Evolutionary conservation across 2,888 invertebrate genomes (phyloP), one percentile per base, ranked within the genome.

Genomic region (Coelinius sp.): DNA sequence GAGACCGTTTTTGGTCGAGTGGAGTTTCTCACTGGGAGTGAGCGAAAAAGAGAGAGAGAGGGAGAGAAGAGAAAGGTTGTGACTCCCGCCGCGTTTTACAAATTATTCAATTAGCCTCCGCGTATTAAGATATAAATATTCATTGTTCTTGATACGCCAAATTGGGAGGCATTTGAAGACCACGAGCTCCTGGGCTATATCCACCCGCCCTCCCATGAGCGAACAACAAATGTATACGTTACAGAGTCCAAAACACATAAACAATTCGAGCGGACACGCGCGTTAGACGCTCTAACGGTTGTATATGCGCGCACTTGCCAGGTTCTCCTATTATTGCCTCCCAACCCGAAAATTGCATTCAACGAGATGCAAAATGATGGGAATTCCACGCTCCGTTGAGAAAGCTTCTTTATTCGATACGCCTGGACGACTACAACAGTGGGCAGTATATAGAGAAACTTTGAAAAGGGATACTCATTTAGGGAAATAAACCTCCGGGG

Each of bases 91-190:
- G 80, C 86, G 86, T 85, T 87, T 87, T 86, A 87, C 87, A 87
- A 87, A 87, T 87, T 87, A 87, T 87, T 87, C 87, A 87, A 87
- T 87, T 87, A 87, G 86, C 86, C 86, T 73, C 82, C 83, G 86
- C 86, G 87, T 87, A 87, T 87, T 87, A 87, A 87, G 85, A 86
- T 86, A 87, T 87, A 86, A 85, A 87, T 87, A 87, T 87, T 87
- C 87, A 87, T 87, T 84, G 85, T 77, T 78, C 78, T 80, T 83
- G 86, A 86, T 85, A 85, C 82, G 79, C 63, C 56, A n/a, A 25
- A 25, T n/a, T 56, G 14, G 52, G 46, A 12, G 46, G 49, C 52
- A 53, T 46, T 20, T 38, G 38, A 63, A n/a, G 63, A 38, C 22
- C 41, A 38, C 17, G n/a, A 12, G 35, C 17, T 63, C 12, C 20